Evolutionary conservation across 2,888 invertebrate species (phyloP), one percentile per base, ranked within the genome.

Genomic region (Meiosimyza decipiens): DNA sequence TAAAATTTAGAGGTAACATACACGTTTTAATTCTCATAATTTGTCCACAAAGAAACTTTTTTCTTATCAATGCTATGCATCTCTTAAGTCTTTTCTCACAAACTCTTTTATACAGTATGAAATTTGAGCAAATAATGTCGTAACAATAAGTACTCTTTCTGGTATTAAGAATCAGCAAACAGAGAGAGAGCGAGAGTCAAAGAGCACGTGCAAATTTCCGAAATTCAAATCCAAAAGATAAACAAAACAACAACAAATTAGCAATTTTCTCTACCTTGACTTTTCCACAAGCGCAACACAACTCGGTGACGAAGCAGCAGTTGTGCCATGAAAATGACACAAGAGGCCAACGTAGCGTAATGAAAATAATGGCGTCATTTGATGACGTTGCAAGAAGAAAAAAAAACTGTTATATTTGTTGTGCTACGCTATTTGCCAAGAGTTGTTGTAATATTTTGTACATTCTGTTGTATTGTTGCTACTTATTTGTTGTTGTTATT

Each of bases 201-300:
- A 73, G 69, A 63, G 50, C 49, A 50, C 50, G 65, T 54, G 73
- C 49, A 18, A 18, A 22, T 33, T 18, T 64, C 52, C 52, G 65
- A 52, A 47, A 13, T 47, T 18, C 18, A 63, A 40, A 28, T 16
- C 62, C 28, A 62, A 33, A 6, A 13, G n/a, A 40, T 15, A 15
- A 62, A 62, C 47, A 62, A 33, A 64, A 51, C 50, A 71, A 69
- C 64, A 73, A 63, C 63, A 63, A 63, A 16, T 59, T 59, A 33
- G 9, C 15, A 6, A 28, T 59, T 59, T 18, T 59, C 33, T 28
- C 28, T 40, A 40, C 28, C 33, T 63, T 11, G 18, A 18, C 40
- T 40, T 62, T 63, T 63, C n/a, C 5, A 16, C 63, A 63, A 63
- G 16, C 47, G 13, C 13, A 40, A 63, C 63, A 16, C n/a, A 57